Evolutionary conservation across 2,113 vertebrate species (phyloP).

Genomic region (Leuciscus idus): DNA sequence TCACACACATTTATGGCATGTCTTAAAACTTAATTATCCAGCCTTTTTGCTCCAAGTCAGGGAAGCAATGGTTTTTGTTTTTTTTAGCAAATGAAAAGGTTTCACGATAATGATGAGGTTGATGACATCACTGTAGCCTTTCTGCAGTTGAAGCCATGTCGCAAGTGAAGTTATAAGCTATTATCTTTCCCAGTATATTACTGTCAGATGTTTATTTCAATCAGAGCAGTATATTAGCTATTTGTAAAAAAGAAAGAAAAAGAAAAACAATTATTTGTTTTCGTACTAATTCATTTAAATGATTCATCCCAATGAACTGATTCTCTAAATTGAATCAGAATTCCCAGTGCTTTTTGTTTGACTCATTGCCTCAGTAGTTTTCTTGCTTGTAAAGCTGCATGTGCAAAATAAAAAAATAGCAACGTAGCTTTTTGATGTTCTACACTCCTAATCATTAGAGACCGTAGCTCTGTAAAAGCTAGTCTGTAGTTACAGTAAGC

Average conservation of each 20-base stretch:
- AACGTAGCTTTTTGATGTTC: not conserved
- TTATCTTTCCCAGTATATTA: not conserved
- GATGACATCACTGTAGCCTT: not conserved
- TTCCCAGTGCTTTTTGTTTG: not conserved
- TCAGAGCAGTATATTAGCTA: not conserved
- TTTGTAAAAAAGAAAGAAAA: not conserved
- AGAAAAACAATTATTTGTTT: not conserved
- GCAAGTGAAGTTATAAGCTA: not conserved
- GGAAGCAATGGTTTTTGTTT: constrained; percentile 41
- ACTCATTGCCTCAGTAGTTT: too few species aligned
- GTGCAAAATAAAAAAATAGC: not conserved
- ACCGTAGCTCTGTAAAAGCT: not conserved
- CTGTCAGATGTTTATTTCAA: not conserved
- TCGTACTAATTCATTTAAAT: not conserved
- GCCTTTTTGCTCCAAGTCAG: constrained; percentile 48
- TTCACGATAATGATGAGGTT: not conserved
- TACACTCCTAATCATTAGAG: not conserved
- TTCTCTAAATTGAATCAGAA: not conserved
- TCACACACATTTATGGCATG: constrained; percentile 43
- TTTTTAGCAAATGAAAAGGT: constrained; percentile 23
- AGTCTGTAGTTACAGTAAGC: not conserved
- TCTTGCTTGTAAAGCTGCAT: too few species aligned
- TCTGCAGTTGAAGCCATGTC: not conserved
- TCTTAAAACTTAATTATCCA: constrained; percentile 52
- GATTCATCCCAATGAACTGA: not conserved